Conservation (phyloP, 1,140 invertebrate species). For the Zaprionus tsacasi region DNA sequence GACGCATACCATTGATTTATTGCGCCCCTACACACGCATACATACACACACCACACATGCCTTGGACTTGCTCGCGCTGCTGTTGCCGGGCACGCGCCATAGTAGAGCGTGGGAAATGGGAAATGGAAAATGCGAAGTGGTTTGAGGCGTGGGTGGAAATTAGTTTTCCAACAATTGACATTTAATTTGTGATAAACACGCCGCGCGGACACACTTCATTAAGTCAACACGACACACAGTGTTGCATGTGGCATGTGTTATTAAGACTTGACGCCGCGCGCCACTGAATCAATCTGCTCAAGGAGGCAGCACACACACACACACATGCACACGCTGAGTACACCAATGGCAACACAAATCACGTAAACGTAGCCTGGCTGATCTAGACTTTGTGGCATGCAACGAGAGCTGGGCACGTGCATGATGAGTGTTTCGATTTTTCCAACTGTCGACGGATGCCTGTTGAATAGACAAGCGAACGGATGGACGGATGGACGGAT, state of each 20-base stretch:
- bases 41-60: not conserved
- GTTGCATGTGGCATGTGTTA: conserved; percentile 74
- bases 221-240: conserved; percentile 76
- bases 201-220: conserved; percentile 75
- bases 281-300: conserved; percentile 31
- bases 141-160: conserved; percentile 50
- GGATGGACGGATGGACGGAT: conserved; percentile 10
- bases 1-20: conserved; percentile 66
- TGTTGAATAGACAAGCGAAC: conserved; percentile 43
- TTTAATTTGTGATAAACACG: conserved; percentile 83
- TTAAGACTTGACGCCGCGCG: conserved; percentile 49
- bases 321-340: conserved; percentile 36
- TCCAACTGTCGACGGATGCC: conserved; percentile 40
- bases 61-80: conserved; percentile 10
- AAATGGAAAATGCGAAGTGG: not conserved
- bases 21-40: conserved; percentile 2
- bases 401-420: conserved; percentile 29
- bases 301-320: conserved; percentile 25
- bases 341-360: conserved; percentile 76
- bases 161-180: conserved; percentile 82
- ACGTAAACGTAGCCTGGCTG: conserved; percentile 53
- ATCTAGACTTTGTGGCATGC: conserved; percentile 31
- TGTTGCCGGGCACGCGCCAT: conserved; percentile 66
- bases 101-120: not conserved
- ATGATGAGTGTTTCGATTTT: conserved; percentile 64